Evolutionary conservation across 2,797 vertebrate species (phyloP).

Genomic region (Astyanax mexicanus): DNA sequence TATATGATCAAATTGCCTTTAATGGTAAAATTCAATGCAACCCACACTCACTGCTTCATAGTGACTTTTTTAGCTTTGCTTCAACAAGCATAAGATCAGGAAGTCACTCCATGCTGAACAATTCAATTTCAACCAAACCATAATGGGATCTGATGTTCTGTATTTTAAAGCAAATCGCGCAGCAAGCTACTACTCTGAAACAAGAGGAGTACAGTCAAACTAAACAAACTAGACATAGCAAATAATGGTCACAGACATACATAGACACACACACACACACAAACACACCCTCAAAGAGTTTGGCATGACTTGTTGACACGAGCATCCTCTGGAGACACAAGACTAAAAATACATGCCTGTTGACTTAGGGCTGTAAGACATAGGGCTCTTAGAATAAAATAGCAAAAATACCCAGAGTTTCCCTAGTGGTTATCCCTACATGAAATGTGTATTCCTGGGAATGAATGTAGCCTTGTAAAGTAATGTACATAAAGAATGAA

Average conservation of each 20-base stretch:
- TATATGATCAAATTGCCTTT: too few relatives aligned
- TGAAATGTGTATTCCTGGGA: conserved; percentile 15
- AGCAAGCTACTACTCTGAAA: neutral
- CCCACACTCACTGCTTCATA: too few relatives aligned
- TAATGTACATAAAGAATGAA: neutral
- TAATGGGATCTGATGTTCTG: too few relatives aligned
- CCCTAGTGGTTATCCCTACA: conserved; percentile 17
- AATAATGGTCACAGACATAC: too few relatives aligned
- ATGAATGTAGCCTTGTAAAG: neutral
- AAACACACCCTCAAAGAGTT: conserved; percentile 1
- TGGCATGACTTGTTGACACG: conserved; percentile 17
- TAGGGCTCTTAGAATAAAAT: conserved; percentile 26
- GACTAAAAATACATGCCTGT: conserved; percentile 42
- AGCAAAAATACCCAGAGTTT: conserved; percentile 17
- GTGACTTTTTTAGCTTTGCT: too few relatives aligned
- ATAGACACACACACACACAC: neutral
- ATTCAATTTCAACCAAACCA: too few relatives aligned
- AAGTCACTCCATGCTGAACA: too few relatives aligned
- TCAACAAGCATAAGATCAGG: too few relatives aligned
- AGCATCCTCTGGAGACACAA: conserved; percentile 21
- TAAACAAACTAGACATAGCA: neutral
- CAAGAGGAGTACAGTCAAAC: neutral
- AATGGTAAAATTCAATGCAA: too few relatives aligned
- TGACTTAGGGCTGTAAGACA: conserved; percentile 36
- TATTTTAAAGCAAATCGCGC: too few relatives aligned